Percentiles rank a stretch among this genome's conserved stretches.
phyloP scores from a whole-genome alignment of 1,140 invertebrate genomes.

The Drosophila ficusphila region DNA sequence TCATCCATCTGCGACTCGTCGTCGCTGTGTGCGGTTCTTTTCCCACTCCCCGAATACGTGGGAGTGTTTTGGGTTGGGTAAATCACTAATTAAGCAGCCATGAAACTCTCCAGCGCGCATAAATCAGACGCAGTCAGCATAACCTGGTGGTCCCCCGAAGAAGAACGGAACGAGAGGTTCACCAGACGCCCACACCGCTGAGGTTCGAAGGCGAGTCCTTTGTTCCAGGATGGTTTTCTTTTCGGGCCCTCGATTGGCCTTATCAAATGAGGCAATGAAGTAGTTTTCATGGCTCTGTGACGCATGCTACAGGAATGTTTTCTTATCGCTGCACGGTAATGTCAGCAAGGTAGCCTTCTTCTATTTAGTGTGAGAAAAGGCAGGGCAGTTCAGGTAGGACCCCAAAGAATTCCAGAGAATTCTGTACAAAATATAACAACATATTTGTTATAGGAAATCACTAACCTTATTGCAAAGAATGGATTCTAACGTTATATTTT shows the following conservation, averaged over 20 bases:
- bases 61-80: constrained; percentile 57
- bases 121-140: constrained; percentile 50
- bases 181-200: constrained; percentile 30
- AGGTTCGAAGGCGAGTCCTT: constrained; percentile 24
- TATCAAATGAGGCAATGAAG: constrained; percentile 36
- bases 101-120: constrained; percentile 47
- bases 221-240: constrained; percentile 31
- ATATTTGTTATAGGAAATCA: no score
- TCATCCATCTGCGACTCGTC: constrained; percentile 30
- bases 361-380: neutral
- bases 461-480: no score
- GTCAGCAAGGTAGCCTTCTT: constrained; percentile 17
- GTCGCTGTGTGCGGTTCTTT: constrained; percentile 60
- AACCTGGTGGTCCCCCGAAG: constrained; percentile 34
- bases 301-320: constrained; percentile 56
- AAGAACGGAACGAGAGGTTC: constrained; percentile 8
- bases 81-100: constrained; percentile 72
- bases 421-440: neutral
- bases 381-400: constrained; percentile 39
- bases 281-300: constrained; percentile 38
- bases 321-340: constrained; percentile 27
- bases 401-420: neutral
- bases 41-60: constrained; percentile 43
- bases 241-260: constrained; percentile 8
- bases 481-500: no score